Percentiles rank a stretch among this genome's conserved stretches.
Conservation (phyloP, 1,140 invertebrate species). For the Acromyrmex charruanus region DNA sequence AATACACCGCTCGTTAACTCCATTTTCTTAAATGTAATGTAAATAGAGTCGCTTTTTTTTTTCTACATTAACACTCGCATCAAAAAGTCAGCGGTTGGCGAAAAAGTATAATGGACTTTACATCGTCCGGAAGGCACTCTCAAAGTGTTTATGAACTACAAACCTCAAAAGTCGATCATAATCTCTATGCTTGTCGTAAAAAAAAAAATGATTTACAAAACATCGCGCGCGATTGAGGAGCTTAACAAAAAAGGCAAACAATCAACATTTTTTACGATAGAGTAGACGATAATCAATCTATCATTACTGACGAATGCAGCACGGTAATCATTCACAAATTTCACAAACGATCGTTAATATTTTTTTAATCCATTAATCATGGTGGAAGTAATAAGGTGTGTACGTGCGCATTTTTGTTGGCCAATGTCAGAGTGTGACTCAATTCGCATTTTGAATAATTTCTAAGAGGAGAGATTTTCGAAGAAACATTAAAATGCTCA, state of each 20-base stretch:
- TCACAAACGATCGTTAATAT: conserved; percentile 39
- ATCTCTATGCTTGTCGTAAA: conserved; percentile 63
- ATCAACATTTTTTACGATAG: conserved; percentile 39
- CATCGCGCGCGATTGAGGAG: conserved; percentile 27
- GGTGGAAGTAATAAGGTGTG: no score
- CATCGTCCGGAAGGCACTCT: conserved; percentile 66
- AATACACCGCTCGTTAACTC: conserved; percentile 8
- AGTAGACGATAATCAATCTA: conserved; percentile 13
- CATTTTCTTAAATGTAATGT: conserved; percentile 28
- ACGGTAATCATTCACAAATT: conserved; percentile 35
- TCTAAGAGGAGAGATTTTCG: no score
- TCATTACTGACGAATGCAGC: conserved; percentile 11
- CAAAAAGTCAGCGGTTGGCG: conserved; percentile 8
- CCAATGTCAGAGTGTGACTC: no score
- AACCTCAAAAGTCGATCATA: conserved; percentile 63
- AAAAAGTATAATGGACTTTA: conserved; percentile 24
- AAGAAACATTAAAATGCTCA: no score
- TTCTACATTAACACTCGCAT: conserved; percentile 14
- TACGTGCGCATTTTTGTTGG: no score
- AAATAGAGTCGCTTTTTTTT: not conserved
- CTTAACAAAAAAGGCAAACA: conserved; percentile 30
- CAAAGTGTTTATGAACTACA: conserved; percentile 62
- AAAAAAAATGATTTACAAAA: conserved; percentile 67
- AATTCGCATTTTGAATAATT: no score
- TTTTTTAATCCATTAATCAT: conserved; percentile 16